These are phyloP conservation scores for Catamblyrhynchus diadema DNA, from an alignment of 2,797 vertebrate genomes.

Conservation along the genomic window DNA sequence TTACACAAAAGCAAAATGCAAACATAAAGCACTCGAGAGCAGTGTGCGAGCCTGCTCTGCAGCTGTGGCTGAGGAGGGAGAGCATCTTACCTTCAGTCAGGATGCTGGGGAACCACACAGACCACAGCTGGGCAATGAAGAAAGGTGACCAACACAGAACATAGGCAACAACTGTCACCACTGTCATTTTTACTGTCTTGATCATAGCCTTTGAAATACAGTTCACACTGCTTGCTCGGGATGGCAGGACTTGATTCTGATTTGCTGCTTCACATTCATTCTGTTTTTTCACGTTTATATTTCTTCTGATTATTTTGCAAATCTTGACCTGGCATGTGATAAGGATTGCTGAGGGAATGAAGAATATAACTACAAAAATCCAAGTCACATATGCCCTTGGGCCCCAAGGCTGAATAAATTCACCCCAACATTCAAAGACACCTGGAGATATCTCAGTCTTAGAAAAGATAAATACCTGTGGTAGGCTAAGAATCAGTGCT, in stretches of 20 bases:
- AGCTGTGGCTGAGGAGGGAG: not conserved
- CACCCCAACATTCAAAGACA: slow-evolving; percentile 67
- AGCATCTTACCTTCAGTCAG: slow-evolving; percentile 67
- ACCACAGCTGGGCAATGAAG: slow-evolving; percentile 74
- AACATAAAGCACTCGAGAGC: not conserved
- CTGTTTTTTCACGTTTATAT: slow-evolving; percentile 58
- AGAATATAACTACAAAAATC: slow-evolving; percentile 71
- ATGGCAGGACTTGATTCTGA: slow-evolving; percentile 39
- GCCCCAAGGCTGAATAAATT: slow-evolving; percentile 69
- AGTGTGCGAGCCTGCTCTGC: not conserved
- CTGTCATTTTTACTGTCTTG: slow-evolving; percentile 76
- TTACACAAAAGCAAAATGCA: not conserved
- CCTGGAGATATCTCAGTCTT: slow-evolving; percentile 70
- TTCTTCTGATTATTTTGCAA: slow-evolving; percentile 66
- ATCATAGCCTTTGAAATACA: slow-evolving; percentile 75
- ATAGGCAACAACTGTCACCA: slow-evolving; percentile 69
- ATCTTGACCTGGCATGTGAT: slow-evolving; percentile 67
- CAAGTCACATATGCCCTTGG: slow-evolving; percentile 68
- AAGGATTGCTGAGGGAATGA: slow-evolving; percentile 63
- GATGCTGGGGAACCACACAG: slow-evolving; percentile 69
- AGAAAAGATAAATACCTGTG: slow-evolving; percentile 75
- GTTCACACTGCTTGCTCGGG: slow-evolving; percentile 59
- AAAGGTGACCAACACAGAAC: slow-evolving; percentile 75
- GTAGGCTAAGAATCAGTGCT: slow-evolving; percentile 65
- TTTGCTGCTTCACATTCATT: slow-evolving; percentile 31